Conservation (phyloP, 2,888 invertebrate genomes). For the Xiphydria camelus region DNA sequence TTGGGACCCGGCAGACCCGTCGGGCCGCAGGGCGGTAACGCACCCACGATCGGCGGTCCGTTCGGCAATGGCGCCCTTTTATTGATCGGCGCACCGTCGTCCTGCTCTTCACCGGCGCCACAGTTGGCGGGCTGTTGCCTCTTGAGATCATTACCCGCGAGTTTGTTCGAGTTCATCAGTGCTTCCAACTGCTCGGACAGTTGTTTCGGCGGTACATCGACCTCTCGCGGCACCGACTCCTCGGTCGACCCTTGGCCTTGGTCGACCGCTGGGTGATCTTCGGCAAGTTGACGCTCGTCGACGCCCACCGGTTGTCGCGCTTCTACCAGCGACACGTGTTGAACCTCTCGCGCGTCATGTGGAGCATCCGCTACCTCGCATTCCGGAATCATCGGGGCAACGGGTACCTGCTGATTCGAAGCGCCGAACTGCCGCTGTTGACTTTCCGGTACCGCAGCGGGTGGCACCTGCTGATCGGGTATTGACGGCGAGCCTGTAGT, state of each 20-base stretch:
- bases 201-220: too few relatives aligned
- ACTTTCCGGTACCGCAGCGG: not conserved
- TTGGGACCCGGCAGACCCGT: constrained; percentile 16
- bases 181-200: constrained; percentile 44
- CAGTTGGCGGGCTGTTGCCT: constrained; percentile 37
- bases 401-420: not conserved
- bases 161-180: constrained; percentile 34
- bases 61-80: constrained; percentile 35
- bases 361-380: not conserved
- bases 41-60: constrained; percentile 32
- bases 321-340: too few relatives aligned
- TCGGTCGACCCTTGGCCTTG: constrained; percentile 16
- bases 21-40: constrained; percentile 5
- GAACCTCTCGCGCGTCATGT: not conserved
- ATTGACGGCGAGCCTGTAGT: not conserved
- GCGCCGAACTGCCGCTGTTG: not conserved
- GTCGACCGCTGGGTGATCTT: not conserved
- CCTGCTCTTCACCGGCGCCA: constrained; percentile 29
- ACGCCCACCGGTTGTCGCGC: too few relatives aligned
- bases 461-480: not conserved
- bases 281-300: too few relatives aligned
- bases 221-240: too few relatives aligned
- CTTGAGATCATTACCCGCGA: constrained; percentile 33
- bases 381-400: not conserved
- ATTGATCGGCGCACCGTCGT: constrained; percentile 23